Base-by-base conservation (phyloP, 1,140 invertebrate genomes). In the Drosophila subpulchrella region DNA sequence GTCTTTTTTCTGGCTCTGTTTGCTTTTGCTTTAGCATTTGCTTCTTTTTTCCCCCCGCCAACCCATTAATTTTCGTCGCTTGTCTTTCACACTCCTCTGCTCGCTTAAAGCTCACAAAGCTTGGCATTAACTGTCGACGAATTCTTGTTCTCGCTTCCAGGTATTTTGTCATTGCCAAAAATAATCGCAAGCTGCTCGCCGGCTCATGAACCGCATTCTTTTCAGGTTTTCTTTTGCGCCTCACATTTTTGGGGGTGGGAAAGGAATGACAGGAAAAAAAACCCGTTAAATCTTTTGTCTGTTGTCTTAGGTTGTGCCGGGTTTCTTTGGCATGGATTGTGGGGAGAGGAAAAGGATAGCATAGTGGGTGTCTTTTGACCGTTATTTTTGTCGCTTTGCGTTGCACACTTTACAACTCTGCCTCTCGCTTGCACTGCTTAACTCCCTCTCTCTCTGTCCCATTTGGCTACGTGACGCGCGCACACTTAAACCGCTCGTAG, bases 101-200 rank as follows among this genome's bases (percentile, higher is more conserved):
- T 81, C 62, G 78, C 54, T 58, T 55, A 56, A 73, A 82, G 83
- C 79, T 83, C 47, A 56, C 47, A 56, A 68, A 78, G 71, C 75
- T 88, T 82, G 74, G 61, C 12, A 81, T 78, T 82, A 82, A 58
- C 38, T 27, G 27, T 10, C 32, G 8, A 4, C 11, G 8, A 36
- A 39, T 82, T 61, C 62, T 85, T 62, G 24, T 75, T 60, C 72
- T 84, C 42, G 34, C 30, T 82, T 75, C 44, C 65, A 82, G 48
- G 50, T 78, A 70, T 78, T 88, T 82, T 79, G 83, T 79, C 82
- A 86, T 57, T 75, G 62, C 83, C 53, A 20, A 79, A 86, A 88
- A 86, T 88, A 86, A 76, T 71, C 51, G 20, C 46, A n/a, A 38
- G 56, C 57, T 53, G 56, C 57, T 53, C 12, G 38, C 65, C 27